A percentile compares a stretch with the other conserved stretches of the same genome.
phyloP scores from a whole-genome alignment of 2,113 vertebrate species.

The Phyllostomus hastatus region DNA sequence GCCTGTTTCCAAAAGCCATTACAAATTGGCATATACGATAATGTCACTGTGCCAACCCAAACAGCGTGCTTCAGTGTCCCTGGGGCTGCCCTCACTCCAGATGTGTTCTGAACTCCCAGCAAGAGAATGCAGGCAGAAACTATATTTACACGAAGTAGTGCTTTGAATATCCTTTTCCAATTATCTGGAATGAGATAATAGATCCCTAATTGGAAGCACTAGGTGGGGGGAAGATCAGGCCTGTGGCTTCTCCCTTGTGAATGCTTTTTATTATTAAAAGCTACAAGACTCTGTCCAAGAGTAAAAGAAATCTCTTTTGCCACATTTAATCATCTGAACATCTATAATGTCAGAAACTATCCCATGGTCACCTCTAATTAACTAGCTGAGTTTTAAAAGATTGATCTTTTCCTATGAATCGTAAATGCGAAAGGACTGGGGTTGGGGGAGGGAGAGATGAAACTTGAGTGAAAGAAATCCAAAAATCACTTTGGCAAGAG shows the following conservation, averaged over 20 bases:
- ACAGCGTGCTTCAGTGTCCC: slow-evolving; percentile 85
- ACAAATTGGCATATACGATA: slow-evolving; percentile 88
- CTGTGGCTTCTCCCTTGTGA: slow-evolving; percentile 49
- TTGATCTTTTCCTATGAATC: slow-evolving; percentile 16
- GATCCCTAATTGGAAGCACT: slow-evolving; percentile 69
- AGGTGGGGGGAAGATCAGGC: slow-evolving; percentile 3
- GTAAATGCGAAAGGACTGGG: background rate
- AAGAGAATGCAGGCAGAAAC: slow-evolving; percentile 86
- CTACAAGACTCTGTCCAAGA: background rate
- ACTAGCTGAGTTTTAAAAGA: slow-evolving; percentile 17
- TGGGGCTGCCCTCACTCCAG: slow-evolving; percentile 86
- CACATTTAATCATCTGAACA: slow-evolving; percentile 16
- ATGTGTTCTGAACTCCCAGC: slow-evolving; percentile 84
- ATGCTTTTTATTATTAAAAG: slow-evolving; percentile 53
- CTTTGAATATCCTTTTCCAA: slow-evolving; percentile 74
- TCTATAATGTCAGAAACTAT: slow-evolving; percentile 18
- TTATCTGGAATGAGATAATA: slow-evolving; percentile 78
- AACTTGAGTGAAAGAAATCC: background rate
- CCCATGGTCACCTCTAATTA: slow-evolving; percentile 26
- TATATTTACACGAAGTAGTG: slow-evolving; percentile 82
- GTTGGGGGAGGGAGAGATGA: background rate
- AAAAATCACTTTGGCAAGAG: background rate
- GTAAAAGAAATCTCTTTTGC: background rate
- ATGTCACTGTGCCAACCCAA: slow-evolving; percentile 88
- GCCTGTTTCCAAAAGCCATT: slow-evolving; percentile 88